Conservation (phyloP, 2,797 vertebrate species). For the Tamandua tetradactyla region DNA sequence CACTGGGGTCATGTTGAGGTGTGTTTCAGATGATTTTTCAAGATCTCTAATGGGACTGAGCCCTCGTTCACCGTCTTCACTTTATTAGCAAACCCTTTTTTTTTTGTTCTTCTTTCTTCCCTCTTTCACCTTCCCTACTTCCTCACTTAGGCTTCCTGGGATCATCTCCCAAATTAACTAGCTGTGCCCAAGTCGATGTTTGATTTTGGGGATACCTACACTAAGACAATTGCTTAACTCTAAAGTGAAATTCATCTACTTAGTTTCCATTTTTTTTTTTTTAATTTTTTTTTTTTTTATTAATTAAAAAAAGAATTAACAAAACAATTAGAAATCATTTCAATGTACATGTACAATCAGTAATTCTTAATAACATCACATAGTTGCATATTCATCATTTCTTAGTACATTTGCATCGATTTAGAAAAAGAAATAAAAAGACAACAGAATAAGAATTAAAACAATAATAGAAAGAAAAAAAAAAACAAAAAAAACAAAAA, state of each 20-base stretch:
- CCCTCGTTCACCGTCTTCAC: not conserved
- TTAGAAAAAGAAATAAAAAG: too few relatives aligned
- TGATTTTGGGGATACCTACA: not conserved
- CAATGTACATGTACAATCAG: too few relatives aligned
- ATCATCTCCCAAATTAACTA: not conserved
- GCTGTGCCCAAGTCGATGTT: not conserved
- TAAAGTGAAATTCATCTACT: not conserved
- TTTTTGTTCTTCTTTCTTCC: not conserved
- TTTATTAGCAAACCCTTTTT: not conserved
- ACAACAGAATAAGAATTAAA: too few relatives aligned
- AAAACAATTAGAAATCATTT: too few relatives aligned
- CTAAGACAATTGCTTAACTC: not conserved
- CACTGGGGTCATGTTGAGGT: not conserved
- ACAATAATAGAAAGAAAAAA: too few relatives aligned
- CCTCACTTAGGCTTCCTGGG: not conserved
- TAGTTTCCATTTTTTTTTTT: not conserved
- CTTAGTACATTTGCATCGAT: too few relatives aligned
- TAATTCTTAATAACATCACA: too few relatives aligned
- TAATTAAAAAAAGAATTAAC: too few relatives aligned
- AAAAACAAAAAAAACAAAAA: too few relatives aligned
- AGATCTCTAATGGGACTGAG: not conserved
- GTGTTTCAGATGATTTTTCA: not conserved
- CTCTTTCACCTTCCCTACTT: not conserved
- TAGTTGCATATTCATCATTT: too few relatives aligned
- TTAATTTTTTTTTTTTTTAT: too few relatives aligned